These are phyloP conservation scores for Scaptodrosophila lebanonensis DNA, from an alignment of 1,140 invertebrate genomes.

Conservation along the genomic window DNA sequence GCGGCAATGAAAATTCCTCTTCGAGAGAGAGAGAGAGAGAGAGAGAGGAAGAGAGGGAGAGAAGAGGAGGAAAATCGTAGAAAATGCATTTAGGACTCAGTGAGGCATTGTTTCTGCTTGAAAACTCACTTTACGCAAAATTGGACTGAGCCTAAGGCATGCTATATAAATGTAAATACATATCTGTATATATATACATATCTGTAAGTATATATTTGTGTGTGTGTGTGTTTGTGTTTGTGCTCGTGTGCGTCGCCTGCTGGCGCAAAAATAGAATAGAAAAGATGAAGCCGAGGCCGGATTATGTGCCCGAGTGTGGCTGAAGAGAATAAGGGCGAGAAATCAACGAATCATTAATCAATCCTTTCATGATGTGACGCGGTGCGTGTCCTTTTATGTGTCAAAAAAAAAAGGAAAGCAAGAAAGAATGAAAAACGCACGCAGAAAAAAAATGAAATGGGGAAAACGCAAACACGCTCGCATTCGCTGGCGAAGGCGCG, in stretches of 20 bases:
- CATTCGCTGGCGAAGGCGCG: conserved; percentile 32
- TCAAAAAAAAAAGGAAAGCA: conserved; percentile 54
- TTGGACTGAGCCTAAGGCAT: conserved; percentile 14
- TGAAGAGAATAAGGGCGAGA: conserved; percentile 77
- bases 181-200: neutral
- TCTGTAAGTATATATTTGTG: too few species aligned
- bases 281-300: conserved; percentile 61
- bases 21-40: too few species aligned
- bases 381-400: conserved; percentile 77
- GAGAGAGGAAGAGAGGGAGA: too few species aligned
- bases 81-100: conserved; percentile 16
- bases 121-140: conserved; percentile 65
- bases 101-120: conserved; percentile 40
- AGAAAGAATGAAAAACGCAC: conserved; percentile 36
- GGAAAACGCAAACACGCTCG: conserved; percentile 53
- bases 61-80: too few species aligned
- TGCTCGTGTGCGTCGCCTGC: conserved; percentile 21
- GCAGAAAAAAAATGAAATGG: conserved; percentile 31
- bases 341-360: conserved; percentile 77
- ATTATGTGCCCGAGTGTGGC: conserved; percentile 76
- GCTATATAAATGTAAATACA: neutral
- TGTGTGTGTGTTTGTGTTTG: neutral
- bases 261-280: conserved; percentile 47
- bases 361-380: conserved; percentile 77
- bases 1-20: too few species aligned